A percentile compares a stretch with the other conserved stretches of the same genome.
Conservation (phyloP, 2,113 vertebrate species). For the Puffinus mauretanicus region DNA sequence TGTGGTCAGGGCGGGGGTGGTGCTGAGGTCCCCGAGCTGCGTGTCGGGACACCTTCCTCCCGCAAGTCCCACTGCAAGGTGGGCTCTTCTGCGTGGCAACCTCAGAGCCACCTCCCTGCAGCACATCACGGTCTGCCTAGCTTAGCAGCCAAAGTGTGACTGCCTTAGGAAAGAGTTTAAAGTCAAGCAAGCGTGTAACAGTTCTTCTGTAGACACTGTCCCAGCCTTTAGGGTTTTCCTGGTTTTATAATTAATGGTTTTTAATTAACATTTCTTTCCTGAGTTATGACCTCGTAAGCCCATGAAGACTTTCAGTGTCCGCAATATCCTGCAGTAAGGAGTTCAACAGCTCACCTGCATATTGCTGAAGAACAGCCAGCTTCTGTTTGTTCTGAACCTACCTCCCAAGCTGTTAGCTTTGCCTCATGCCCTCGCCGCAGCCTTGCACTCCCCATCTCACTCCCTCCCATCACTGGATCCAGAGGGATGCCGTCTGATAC, state of each 20-base stretch:
- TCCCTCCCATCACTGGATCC: not conserved
- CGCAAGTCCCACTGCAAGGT: rapidly evolving
- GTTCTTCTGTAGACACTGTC: not conserved
- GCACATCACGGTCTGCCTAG: not conserved
- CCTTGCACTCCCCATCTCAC: not conserved
- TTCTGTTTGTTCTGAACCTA: not conserved
- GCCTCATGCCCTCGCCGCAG: not conserved
- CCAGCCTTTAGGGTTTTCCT: not conserved
- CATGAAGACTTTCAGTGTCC: not conserved
- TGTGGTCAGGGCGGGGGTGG: not conserved
- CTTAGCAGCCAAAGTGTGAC: not conserved
- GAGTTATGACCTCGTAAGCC: not conserved
- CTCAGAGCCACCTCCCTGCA: not conserved
- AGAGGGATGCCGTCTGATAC: not conserved
- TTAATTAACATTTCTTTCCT: not conserved
- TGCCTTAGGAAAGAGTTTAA: not conserved
- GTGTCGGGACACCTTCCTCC: not conserved
- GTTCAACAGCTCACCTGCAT: not conserved
- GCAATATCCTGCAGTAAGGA: not conserved
- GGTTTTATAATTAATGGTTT: not conserved
- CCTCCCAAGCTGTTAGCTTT: not conserved
- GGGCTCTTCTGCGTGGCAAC: not conserved
- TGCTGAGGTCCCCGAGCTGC: not conserved
- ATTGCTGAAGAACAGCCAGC: not conserved
- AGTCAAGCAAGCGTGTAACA: not conserved